phyloP scores from a whole-genome alignment of 1,140 invertebrate genomes.

The Philopotamus ludificatus region DNA sequence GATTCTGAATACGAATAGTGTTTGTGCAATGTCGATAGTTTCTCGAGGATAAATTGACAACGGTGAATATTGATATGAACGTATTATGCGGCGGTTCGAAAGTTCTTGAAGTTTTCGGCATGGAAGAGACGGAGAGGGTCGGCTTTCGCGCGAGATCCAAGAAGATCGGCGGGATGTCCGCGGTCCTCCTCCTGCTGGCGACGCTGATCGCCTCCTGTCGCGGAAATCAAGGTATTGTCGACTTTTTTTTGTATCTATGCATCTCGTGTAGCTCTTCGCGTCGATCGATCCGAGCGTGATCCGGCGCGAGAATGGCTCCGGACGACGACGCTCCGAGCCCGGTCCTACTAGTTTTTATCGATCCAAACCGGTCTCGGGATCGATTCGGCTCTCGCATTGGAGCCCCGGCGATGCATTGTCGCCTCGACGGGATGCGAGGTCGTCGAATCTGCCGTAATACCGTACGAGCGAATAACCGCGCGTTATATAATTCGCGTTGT shows the following conservation, averaged over 20 bases:
- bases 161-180: neutral
- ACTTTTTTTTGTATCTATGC: neutral
- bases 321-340: neutral
- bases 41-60: too few relatives aligned
- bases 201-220: neutral
- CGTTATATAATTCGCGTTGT: neutral
- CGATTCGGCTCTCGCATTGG: slow-evolving; percentile 9
- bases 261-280: neutral
- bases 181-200: neutral
- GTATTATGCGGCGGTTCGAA: neutral
- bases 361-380: slow-evolving; percentile 19
- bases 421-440: slow-evolving; percentile 14
- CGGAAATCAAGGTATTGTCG: neutral
- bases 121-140: too few relatives aligned
- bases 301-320: neutral
- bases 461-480: slow-evolving; percentile 8
- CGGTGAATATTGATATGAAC: too few relatives aligned
- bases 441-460: slow-evolving; percentile 22
- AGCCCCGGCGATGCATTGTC: slow-evolving; percentile 17
- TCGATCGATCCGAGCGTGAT: slow-evolving; percentile 3
- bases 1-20: too few relatives aligned
- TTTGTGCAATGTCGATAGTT: too few relatives aligned
- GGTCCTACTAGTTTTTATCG: slow-evolving; percentile 10
- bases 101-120: slow-evolving; percentile 3
- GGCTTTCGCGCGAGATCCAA: too few relatives aligned